Evolutionary conservation across 2,888 invertebrate genomes (phyloP).

Genomic region (Hyalella azteca): DNA sequence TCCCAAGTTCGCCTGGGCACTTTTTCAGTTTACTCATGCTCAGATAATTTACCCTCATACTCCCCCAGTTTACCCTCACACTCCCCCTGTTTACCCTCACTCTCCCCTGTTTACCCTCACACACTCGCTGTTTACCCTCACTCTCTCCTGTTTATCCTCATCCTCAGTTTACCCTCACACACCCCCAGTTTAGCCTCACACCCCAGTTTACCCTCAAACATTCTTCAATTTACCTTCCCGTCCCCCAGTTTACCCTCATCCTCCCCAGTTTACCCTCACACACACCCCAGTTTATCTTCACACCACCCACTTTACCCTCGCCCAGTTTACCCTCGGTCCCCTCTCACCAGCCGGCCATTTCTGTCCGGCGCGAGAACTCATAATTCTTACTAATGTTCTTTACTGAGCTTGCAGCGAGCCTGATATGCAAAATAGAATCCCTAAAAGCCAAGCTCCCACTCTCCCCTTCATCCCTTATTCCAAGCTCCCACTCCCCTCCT

Average conservation of each 20-base stretch:
- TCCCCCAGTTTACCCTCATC: background rate
- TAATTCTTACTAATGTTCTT: slow-evolving; percentile 24
- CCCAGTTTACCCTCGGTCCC: background rate
- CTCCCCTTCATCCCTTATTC: too few species aligned
- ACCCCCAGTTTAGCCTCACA: background rate
- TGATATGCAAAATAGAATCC: slow-evolving; percentile 21
- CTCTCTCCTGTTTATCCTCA: background rate
- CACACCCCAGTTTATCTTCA: background rate
- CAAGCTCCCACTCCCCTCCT: too few species aligned
- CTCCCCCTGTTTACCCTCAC: too few species aligned
- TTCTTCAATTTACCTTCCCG: background rate
- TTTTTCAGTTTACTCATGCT: background rate
- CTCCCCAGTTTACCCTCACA: background rate
- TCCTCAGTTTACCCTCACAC: background rate
- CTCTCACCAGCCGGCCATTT: background rate
- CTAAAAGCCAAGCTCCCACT: background rate
- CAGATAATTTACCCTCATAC: background rate
- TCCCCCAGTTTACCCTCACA: background rate
- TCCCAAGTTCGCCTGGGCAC: too few species aligned
- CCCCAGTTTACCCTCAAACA: background rate
- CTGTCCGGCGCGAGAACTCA: background rate
- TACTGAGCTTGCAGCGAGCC: slow-evolving; percentile 5
- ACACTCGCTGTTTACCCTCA: background rate
- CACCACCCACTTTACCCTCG: too few species aligned
- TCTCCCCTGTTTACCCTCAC: too few species aligned